Evolutionary conservation across 2,113 vertebrate species (phyloP), one percentile per base, ranked within the genome.

Genomic region (Scatophagus argus): DNA sequence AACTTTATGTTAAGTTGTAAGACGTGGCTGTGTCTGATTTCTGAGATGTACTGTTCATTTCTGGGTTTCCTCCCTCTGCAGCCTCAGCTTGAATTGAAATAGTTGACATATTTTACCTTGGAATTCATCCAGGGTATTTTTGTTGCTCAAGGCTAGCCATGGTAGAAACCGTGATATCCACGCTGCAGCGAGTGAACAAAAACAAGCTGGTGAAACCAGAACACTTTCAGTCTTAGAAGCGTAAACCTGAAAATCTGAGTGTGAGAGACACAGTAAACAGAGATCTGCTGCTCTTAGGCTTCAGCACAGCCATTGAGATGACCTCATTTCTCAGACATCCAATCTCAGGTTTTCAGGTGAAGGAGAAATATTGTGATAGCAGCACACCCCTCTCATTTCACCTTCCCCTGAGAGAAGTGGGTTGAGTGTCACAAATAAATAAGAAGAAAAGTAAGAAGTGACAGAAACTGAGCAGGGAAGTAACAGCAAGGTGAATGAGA

Each of bases 101-200:
- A 80, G 79, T 77, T 89, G 46, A 87, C 81, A 87, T 90, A 77
- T 81, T 83, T 88, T 29, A 9, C 78, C 67, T 81, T 90, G 87
- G 86, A 90, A 93, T 92, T 88, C 83, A 82, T 63, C 56, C 80
- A 74, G 72, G 70, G 38, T 86, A 75, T 93, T 90, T 91, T 75
- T 89, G 79, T 91, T 77, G 88, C 90, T 89, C 65, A 62, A 81
- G 91, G 86, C 83, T 34, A 87, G 62, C 56, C 58, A 41, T 69
- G 64, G 76, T 72, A 67, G 73, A 80, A 86, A 86, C 65, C 13
- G 9, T 58, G 82, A 71, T 81, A 79, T 87, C 69, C 27, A 6
- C 25, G 39, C 71, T 66, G 67, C 72, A 70, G 49, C 4, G 31
- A 67, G 60, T 63, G 46, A 84, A 77, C 21, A 54, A 88, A 89